Base-by-base conservation (phyloP, 2,797 vertebrate species). In the Tauraco hartlaubi region DNA sequence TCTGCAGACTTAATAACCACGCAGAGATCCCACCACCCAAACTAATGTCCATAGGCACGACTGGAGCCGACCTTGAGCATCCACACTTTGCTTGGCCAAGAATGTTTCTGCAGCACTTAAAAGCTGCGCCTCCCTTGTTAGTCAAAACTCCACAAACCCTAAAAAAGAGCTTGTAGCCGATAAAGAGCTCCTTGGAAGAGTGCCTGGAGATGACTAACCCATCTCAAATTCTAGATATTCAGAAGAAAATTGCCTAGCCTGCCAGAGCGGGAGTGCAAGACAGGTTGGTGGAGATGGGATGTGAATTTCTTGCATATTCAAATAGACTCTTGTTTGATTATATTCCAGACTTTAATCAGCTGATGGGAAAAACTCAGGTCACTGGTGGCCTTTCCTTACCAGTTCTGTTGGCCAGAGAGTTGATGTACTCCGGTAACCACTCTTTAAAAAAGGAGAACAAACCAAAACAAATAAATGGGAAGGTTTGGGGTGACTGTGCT, bases 151-250 rank as follows among this genome's bases (percentile, higher is more conserved):
- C 61, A 79, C 29, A 88, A 90, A 59, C 17, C 17, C 80, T 61
- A 79, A 94, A 95, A 93, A 92, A 90, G 72, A 78, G 18, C 26
- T 88, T 9, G 2, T 5, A 86, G 84, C 15, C 0, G 12, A 89
- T 67, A 93, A 92, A 72, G 37, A 76, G 22, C 35, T 63, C 33
- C 46, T 87, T 95, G 95, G 94, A 94, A 56, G 59, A n/a, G 31
- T 51, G 92, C 88, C 95, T 91, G 77, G 71, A 43, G 48, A 26
- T 92, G 92, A 95, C 78, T 77, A 94, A 94, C 46, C 55, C 61
- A 72, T 64, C 64, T 72, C 91, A 72, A 11, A 92, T 68, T 46
- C 64, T 67, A 95, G 72, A 72, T 62, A 85, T 72, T 59, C 54
- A 18, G 25, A 72, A 78, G 66, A 35, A 94, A 87, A 87, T 49